Percentiles rank a stretch among this genome's conserved stretches.
Conservation (phyloP, 2,113 vertebrate species). For the Cyphomyrus discorhynchus region DNA sequence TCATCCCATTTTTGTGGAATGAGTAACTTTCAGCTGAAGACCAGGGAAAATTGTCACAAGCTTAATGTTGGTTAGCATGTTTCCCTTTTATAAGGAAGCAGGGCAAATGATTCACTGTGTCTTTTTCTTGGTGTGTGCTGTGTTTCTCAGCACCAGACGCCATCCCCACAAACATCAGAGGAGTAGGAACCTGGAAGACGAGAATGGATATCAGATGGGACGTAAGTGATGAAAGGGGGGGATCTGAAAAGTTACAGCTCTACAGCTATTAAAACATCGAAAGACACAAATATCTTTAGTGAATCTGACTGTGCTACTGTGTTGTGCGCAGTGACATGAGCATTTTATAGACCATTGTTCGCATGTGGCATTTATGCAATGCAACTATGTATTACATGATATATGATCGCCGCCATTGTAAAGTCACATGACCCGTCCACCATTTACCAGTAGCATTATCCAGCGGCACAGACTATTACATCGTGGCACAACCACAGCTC, state of each 20-base stretch:
- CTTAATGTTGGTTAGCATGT: not conserved
- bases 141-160: constrained; percentile 77
- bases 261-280: not conserved
- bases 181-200: constrained; percentile 83
- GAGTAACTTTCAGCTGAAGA: not conserved
- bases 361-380: not conserved
- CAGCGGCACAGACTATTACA: not conserved
- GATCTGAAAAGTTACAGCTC: not conserved
- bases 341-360: not conserved
- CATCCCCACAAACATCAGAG: constrained; percentile 80
- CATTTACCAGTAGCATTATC: not conserved
- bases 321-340: not conserved
- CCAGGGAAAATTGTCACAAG: not conserved
- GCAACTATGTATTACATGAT: not conserved
- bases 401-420: not conserved
- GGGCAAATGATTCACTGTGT: not conserved
- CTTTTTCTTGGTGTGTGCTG: not conserved
- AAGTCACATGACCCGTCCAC: not conserved
- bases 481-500: not conserved
- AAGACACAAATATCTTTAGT: not conserved
- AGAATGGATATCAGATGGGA: constrained; percentile 99
- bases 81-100: not conserved
- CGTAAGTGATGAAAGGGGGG: constrained; percentile 50
- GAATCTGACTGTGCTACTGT: not conserved
- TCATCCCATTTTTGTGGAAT: not conserved